A percentile compares a stretch with the other conserved stretches of the same genome.
These are phyloP conservation scores for Ischnus inquisitorius DNA, from an alignment of 2,888 invertebrate genomes.

Conservation along the genomic window DNA sequence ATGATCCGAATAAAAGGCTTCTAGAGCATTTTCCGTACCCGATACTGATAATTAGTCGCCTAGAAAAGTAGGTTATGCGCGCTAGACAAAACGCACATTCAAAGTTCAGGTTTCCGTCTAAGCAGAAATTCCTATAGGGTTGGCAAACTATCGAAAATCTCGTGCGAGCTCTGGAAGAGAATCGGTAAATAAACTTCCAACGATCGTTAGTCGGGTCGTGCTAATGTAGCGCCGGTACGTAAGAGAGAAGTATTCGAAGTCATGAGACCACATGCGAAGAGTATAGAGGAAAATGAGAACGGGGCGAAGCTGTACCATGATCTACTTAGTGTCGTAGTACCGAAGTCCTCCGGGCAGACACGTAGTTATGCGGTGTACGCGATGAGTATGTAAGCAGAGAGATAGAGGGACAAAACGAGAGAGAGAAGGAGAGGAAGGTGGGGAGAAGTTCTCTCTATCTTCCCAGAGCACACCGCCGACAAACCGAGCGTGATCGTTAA, in stretches of 20 bases:
- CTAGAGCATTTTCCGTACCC: not conserved
- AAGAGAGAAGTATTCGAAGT: not conserved
- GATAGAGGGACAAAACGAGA: not conserved
- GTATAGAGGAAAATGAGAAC: constrained; percentile 5
- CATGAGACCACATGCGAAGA: not conserved
- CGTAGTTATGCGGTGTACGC: constrained; percentile 59
- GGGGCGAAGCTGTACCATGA: constrained; percentile 69
- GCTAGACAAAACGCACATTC: not conserved
- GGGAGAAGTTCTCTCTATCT: not conserved
- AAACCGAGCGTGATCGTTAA: constrained; percentile 70
- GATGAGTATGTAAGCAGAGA: constrained; percentile 50
- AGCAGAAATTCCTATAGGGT: not conserved
- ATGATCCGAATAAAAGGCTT: too few species aligned
- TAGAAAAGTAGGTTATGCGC: not conserved
- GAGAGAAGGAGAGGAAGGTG: not conserved
- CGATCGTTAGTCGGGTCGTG: constrained; percentile 18
- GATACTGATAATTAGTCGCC: not conserved
- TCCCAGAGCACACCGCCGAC: constrained; percentile 7
- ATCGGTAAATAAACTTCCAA: constrained; percentile 39
- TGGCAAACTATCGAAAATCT: constrained; percentile 1
- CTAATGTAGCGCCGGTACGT: constrained; percentile 6
- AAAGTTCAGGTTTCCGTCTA: not conserved
- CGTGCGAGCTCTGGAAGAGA: not conserved
- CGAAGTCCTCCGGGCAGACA: constrained; percentile 40
- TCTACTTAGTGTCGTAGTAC: constrained; percentile 68